Base-by-base conservation (phyloP, 1,140 invertebrate genomes). In the Centruroides vittatus region DNA sequence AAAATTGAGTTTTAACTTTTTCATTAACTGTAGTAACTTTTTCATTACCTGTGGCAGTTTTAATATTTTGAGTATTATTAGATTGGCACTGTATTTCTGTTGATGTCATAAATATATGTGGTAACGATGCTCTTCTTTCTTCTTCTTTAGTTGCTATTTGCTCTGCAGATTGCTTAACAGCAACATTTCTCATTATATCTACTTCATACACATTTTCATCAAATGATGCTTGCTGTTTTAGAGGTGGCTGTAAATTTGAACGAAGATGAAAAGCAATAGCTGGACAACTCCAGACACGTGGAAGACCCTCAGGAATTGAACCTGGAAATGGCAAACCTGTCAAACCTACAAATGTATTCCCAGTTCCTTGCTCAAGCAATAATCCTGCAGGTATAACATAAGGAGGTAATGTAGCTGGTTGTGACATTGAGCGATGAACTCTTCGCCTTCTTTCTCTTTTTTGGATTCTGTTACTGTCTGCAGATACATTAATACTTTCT, bases 171-270 rank as follows among this genome's bases (percentile, higher is more conserved):
- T 64, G 69, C 59, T 78, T 72, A 7, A 74, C 74, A 7, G 79
- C 82, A 11, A 91, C 80, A 71, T 89, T 89, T 52, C 89, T 77
- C 79, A 86, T 86, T 34, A 91, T 83, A 73, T 92, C 88, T 52
- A 92, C 81, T 60, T 84, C 79, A 73, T 88, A 92, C 0, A 86
- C 76, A 63, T 82, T 79, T 72, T 89, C 84, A 70, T 90, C 88
- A 73, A 92, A 88, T 10, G 86, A 83, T 34, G 87, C 88, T 75
- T 90, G 86, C 72, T 90, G 88, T 35, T 90, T 63, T n/a, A 74
- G 66, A 8, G 78, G 78, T 52, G 78, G 75, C 61, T 76, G 75
- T 55, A 80, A 66, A 56, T 74, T 70, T 41, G 72, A 62, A n/a
- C 65, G 58, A 58, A 64, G 66, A 52, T 57, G 51, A 47, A 66